Percentiles rank a stretch among this genome's conserved stretches.
Evolutionary conservation across 2,113 vertebrate genomes (phyloP).

Genomic region (Pachyramphus minor): DNA sequence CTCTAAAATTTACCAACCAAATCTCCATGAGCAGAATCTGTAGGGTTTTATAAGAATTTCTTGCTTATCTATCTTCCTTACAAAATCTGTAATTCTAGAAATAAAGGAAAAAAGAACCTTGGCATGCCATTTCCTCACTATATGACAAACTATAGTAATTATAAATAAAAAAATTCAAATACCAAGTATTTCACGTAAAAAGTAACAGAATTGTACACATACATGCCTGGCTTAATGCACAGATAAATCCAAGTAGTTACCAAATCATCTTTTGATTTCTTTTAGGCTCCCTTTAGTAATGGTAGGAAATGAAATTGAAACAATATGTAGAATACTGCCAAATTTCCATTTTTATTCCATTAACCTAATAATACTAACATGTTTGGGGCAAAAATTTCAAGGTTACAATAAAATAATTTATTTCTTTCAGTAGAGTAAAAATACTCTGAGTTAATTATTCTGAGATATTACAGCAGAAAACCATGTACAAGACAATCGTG

Average conservation of each 20-base stretch:
- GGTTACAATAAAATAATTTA: not conserved
- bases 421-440: conserved; percentile 3
- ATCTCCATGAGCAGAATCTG: not conserved
- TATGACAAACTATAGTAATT: not conserved
- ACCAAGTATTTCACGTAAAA: not conserved
- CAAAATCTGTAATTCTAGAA: not conserved
- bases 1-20: not conserved
- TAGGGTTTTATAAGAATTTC: not conserved
- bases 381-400: not conserved
- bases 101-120: not conserved
- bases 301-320: not conserved
- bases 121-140: not conserved
- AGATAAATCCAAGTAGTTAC: not conserved
- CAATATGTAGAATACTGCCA: not conserved
- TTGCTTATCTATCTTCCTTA: not conserved
- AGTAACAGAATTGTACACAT: not conserved
- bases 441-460: not conserved
- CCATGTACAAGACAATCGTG: not conserved
- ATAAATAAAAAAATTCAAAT: not conserved
- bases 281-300: not conserved
- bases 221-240: not conserved
- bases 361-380: not conserved
- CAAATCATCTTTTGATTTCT: not conserved
- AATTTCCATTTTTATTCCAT: not conserved
- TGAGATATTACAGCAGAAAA: not conserved